phyloP scores from a whole-genome alignment of 2,113 vertebrate species.

The Hypomesus transpacificus region DNA sequence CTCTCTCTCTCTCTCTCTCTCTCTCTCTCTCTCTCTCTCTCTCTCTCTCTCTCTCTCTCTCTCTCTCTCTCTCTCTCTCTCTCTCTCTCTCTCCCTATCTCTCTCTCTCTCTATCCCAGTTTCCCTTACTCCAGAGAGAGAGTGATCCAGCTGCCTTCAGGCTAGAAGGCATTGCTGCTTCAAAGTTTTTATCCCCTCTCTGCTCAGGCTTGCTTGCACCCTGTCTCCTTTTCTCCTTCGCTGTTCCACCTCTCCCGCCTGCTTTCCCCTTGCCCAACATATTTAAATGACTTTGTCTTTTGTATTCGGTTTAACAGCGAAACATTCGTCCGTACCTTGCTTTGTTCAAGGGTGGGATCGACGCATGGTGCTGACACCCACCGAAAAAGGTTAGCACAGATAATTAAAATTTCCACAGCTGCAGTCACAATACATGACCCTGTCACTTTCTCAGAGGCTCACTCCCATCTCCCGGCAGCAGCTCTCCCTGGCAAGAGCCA shows the following conservation, averaged over 20 bases:
- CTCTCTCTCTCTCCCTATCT: conserved; percentile 17
- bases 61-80: neutral
- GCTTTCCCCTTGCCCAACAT: neutral
- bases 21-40: neutral
- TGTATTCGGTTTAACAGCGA: conserved; percentile 22
- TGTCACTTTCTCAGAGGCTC: conserved; percentile 27
- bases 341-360: conserved; percentile 25
- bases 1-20: conserved; percentile 23
- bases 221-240: neutral
- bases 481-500: conserved; percentile 3
- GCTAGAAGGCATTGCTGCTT: conserved; percentile 31
- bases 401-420: conserved; percentile 37
- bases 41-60: conserved; percentile 23
- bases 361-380: conserved; percentile 18
- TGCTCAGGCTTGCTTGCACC: conserved; percentile 9
- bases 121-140: conserved; percentile 4
- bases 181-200: conserved; percentile 35
- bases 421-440: conserved; percentile 27
- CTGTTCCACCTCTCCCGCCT: neutral
- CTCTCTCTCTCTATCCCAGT: conserved; percentile 5
- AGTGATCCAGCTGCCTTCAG: conserved; percentile 36
- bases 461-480: conserved; percentile 24
- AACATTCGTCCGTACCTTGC: neutral
- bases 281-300: conserved; percentile 30
- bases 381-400: conserved; percentile 32